phyloP scores from a whole-genome alignment of 2,797 vertebrate genomes.

The Alosa sapidissima region DNA sequence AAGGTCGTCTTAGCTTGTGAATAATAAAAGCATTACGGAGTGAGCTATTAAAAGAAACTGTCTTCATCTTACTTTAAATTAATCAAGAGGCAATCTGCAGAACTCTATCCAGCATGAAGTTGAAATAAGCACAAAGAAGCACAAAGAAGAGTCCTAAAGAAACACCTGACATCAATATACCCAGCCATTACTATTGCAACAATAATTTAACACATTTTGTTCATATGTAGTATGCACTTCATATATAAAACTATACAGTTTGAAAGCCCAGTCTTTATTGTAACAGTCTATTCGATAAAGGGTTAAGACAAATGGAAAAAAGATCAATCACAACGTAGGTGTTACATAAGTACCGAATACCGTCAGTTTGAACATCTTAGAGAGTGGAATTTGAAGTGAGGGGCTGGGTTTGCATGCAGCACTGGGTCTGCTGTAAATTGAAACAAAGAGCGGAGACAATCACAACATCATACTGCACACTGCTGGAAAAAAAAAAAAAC shows the following conservation, averaged over 20 bases:
- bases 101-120: not conserved
- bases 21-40: not conserved
- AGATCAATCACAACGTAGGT: slow-evolving; percentile 1
- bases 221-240: not conserved
- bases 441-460: slow-evolving; percentile 3
- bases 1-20: not conserved
- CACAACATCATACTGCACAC: slow-evolving; percentile 49
- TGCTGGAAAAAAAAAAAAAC: slow-evolving; percentile 52
- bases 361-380: not conserved
- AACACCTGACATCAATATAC: not conserved
- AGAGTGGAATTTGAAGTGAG: slow-evolving; percentile 1
- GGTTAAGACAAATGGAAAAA: not conserved
- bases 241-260: not conserved
- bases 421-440: slow-evolving; percentile 9
- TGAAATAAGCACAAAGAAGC: not conserved
- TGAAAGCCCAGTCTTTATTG: not conserved
- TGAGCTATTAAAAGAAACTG: not conserved
- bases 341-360: not conserved
- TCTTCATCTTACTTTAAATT: not conserved
- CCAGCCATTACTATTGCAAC: not conserved
- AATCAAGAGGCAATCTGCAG: slow-evolving; percentile 3
- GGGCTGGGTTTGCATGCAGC: slow-evolving; percentile 1
- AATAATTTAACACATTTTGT: not conserved
- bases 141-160: not conserved
- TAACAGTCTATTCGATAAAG: not conserved